phyloP scores from a whole-genome alignment of 2,113 vertebrate species.

The Chloebia gouldiae region DNA sequence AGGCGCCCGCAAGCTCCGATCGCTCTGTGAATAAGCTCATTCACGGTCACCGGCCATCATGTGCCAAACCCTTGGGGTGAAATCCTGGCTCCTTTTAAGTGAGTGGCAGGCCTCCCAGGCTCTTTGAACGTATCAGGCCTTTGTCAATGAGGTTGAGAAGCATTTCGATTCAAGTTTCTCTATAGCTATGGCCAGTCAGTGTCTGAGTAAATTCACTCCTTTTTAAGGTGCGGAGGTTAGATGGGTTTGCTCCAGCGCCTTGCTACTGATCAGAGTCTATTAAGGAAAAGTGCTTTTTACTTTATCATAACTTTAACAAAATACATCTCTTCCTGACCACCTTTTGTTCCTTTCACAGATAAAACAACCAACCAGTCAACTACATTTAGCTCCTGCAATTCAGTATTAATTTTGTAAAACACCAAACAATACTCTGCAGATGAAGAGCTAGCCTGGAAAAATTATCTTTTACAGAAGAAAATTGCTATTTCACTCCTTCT shows the following conservation, averaged over 20 bases:
- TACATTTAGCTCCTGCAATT: background rate
- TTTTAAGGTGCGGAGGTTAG: background rate
- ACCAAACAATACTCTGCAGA: background rate
- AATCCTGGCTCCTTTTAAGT: slow-evolving; percentile 12
- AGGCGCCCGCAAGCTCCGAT: background rate
- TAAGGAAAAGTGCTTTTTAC: background rate
- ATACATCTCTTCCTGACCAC: background rate
- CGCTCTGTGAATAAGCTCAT: background rate
- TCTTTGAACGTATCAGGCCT: background rate
- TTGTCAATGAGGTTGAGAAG: background rate
- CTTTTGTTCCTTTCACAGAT: background rate
- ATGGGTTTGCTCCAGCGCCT: background rate
- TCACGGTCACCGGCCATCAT: background rate
- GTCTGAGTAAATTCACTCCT: background rate
- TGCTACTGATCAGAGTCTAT: background rate
- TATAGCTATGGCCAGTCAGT: background rate
- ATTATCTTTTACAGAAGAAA: background rate
- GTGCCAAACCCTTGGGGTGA: slow-evolving; percentile 5
- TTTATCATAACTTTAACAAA: background rate
- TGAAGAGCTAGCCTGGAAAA: background rate
- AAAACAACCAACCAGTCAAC: background rate
- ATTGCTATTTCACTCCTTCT: background rate
- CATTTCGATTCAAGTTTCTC: background rate
- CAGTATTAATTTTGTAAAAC: background rate
- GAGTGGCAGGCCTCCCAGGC: background rate